Percentiles rank a stretch among this genome's conserved stretches.
Evolutionary conservation across 2,888 invertebrate genomes (phyloP).

Genomic region (Zygothrica quintamaculata): DNA sequence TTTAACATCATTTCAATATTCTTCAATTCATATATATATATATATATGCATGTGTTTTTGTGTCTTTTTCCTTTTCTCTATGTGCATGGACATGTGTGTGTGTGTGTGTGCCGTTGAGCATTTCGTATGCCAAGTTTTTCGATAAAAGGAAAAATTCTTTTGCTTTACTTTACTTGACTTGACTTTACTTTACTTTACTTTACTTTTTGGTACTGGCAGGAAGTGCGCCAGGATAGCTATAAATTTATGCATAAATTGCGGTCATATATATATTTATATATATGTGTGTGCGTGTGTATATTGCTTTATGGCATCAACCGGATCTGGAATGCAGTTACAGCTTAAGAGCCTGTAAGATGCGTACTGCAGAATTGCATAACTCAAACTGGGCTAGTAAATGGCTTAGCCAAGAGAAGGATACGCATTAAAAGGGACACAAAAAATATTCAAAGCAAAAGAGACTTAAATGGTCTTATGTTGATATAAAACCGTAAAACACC

Average conservation of each 20-base stretch:
- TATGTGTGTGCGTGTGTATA: too few species aligned
- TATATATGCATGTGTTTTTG: conserved; percentile 5
- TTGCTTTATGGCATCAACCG: conserved; percentile 65
- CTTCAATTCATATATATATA: conserved; percentile 13
- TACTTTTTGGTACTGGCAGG: conserved; percentile 38
- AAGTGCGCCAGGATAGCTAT: conserved; percentile 65
- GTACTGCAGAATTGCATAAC: conserved; percentile 61
- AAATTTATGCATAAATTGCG: conserved; percentile 74
- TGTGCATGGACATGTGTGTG: conserved; percentile 28
- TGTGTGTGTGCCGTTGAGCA: conserved; percentile 32
- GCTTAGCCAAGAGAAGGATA: background rate
- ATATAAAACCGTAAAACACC: background rate
- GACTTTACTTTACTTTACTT: conserved; percentile 44
- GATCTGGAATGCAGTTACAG: conserved; percentile 66
- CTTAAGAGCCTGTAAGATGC: conserved; percentile 60
- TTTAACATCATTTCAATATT: conserved; percentile 57
- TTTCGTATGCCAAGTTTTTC: conserved; percentile 69
- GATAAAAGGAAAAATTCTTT: conserved; percentile 64
- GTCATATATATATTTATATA: too few species aligned
- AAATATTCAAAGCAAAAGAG: too few species aligned
- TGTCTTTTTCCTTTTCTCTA: too few species aligned
- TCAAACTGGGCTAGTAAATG: conserved; percentile 21
- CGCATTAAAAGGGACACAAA: too few species aligned
- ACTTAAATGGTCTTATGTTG: conserved; percentile 23
- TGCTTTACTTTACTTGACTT: conserved; percentile 20